Evolutionary conservation across 2,888 invertebrate genomes (phyloP).

Genomic region (Drosophila leonis): DNA sequence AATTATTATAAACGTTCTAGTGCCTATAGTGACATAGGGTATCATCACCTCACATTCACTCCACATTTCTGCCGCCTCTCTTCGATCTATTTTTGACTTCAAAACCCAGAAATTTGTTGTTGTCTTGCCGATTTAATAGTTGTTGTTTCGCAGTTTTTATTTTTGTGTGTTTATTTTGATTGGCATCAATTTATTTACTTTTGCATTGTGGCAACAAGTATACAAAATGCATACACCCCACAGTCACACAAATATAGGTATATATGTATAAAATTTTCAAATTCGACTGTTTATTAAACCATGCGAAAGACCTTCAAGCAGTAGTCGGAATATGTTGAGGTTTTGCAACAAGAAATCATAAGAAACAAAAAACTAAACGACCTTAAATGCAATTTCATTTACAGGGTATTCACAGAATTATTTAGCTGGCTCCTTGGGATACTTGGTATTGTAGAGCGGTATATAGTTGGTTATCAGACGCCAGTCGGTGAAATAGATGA

Average conservation of each 20-base stretch:
- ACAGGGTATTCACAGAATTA: neutral
- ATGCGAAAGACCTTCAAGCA: slow-evolving; percentile 34
- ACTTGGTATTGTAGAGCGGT: slow-evolving; percentile 69
- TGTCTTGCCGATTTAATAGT: slow-evolving; percentile 28
- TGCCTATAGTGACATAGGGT: neutral
- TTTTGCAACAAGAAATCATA: slow-evolving; percentile 11
- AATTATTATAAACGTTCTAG: neutral
- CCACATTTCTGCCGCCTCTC: neutral
- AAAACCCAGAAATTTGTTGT: slow-evolving; percentile 3
- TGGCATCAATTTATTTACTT: slow-evolving; percentile 60
- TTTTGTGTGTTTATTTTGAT: slow-evolving; percentile 41
- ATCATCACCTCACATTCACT: neutral
- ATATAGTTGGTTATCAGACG: slow-evolving; percentile 53
- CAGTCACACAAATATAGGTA: neutral
- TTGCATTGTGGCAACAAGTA: slow-evolving; percentile 39
- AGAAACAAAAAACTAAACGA: neutral
- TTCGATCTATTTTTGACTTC: slow-evolving; percentile 29
- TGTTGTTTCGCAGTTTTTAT: slow-evolving; percentile 21
- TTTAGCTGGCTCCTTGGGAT: slow-evolving; percentile 43
- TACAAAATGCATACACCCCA: slow-evolving; percentile 34
- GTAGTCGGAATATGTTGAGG: slow-evolving; percentile 7
- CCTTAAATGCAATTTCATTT: neutral
- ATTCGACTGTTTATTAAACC: slow-evolving; percentile 37
- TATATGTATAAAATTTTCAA: slow-evolving; percentile 15
- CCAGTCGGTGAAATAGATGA: slow-evolving; percentile 68